Percentiles rank a stretch among this genome's conserved stretches.
phyloP scores from a whole-genome alignment of 2,888 invertebrate genomes.

The Masnerella sp. region DNA sequence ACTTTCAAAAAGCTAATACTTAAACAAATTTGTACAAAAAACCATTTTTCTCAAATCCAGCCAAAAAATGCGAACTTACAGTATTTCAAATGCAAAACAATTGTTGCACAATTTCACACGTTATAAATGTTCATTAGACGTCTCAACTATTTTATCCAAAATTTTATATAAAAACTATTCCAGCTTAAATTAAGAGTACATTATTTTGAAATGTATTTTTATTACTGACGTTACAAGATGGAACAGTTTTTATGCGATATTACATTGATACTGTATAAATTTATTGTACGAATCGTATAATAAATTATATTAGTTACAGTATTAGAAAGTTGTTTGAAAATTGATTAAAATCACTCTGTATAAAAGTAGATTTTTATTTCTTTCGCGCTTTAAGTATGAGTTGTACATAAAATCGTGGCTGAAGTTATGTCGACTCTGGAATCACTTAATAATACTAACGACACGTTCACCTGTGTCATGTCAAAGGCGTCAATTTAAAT shows the following conservation, averaged over 20 bases:
- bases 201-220: too few species aligned
- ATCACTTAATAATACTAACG: slow-evolving; percentile 28
- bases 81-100: too few species aligned
- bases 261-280: slow-evolving; percentile 19
- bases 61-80: slow-evolving; percentile 4
- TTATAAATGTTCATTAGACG: too few species aligned
- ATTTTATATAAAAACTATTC: too few species aligned
- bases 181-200: too few species aligned
- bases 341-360: slow-evolving; percentile 6
- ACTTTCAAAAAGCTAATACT: background rate
- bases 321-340: background rate
- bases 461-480: slow-evolving; percentile 8
- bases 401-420: slow-evolving; percentile 7
- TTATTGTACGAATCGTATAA: slow-evolving; percentile 31
- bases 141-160: too few species aligned
- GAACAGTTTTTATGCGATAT: background rate
- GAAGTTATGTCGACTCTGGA: slow-evolving; percentile 14
- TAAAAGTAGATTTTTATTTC: slow-evolving; percentile 14
- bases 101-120: too few species aligned
- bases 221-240: too few species aligned
- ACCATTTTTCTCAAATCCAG: background rate
- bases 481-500: slow-evolving; percentile 12
- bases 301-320: slow-evolving; percentile 10
- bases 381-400: too few species aligned
- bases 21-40: slow-evolving; percentile 28